Evolutionary conservation across 2,888 invertebrate genomes (phyloP), one percentile per base, ranked within the genome.

Genomic region (Melikaiella ostensackeni): DNA sequence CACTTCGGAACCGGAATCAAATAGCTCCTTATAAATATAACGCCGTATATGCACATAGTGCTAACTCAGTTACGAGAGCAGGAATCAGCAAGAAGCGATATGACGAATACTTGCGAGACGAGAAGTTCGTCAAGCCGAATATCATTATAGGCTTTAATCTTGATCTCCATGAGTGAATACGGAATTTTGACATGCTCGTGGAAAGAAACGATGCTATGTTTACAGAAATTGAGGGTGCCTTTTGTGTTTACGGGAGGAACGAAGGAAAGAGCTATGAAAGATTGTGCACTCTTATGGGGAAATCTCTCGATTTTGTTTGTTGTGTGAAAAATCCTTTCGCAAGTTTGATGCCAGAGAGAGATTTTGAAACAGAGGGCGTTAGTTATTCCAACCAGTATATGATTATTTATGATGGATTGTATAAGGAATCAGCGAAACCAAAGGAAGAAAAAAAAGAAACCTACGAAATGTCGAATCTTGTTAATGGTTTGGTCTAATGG

Each of bases 351-450:
- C 89, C 89, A 6, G 83, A 86, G 73, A 87, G 90, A 80, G 87
- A 90, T 81, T 87, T 86, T 74, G 88, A 87, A 79, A 86, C 80
- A 62, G 88, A 87, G 35, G 84, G 83, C 27, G 82, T 90, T 78
- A 88, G 84, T 76, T 89, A 87, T 81, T 86, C 85, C 64, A 90
- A 90, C 82, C 86, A 89, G 46, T 88, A 86, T 79, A 46, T 90
- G n/a, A 81, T 84, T 42, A 82, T 89, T 77, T 89, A 89, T 75
- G 64, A 80, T 35, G 35, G 8, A 4, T 35, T 9, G 35, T n/a
- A n/a, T n/a, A n/a, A n/a, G n/a, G n/a, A n/a, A n/a, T n/a, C n/a
- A n/a, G 9, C 35, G 35, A 35, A 35, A 35, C 35, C 1, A 9
- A 35, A 35, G 35, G 9, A 35, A 4, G 35, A 35, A n/a, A n/a